Evolutionary conservation across 1,140 invertebrate genomes (phyloP).

Genomic region (Lithobius niger): DNA sequence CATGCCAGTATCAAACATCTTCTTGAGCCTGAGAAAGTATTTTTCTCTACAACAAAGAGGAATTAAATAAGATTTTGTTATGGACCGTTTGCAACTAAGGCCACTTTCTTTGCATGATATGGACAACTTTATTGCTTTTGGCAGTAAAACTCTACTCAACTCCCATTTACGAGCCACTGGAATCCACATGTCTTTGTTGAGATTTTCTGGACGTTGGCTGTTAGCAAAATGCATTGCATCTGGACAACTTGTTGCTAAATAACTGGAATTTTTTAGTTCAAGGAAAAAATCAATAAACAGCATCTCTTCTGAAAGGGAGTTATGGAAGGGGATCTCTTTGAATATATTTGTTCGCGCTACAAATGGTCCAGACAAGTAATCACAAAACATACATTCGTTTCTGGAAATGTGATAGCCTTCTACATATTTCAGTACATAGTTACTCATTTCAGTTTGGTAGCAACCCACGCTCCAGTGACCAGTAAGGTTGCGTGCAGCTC

Average conservation of each 20-base stretch:
- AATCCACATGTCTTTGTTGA: slow-evolving; percentile 12
- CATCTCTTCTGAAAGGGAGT: slow-evolving; percentile 13
- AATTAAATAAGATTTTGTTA: not conserved
- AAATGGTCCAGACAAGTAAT: slow-evolving; percentile 25
- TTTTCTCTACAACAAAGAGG: slow-evolving; percentile 20
- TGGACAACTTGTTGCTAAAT: slow-evolving; percentile 18
- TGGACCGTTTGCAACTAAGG: slow-evolving; percentile 14
- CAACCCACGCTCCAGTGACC: slow-evolving; percentile 28
- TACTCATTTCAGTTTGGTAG: slow-evolving; percentile 21
- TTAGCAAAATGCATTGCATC: slow-evolving; percentile 16
- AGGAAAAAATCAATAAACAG: slow-evolving; percentile 27
- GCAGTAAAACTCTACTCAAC: slow-evolving; percentile 12
- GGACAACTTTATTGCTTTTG: slow-evolving; percentile 3
- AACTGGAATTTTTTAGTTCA: slow-evolving; percentile 12
- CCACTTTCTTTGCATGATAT: slow-evolving; percentile 18
- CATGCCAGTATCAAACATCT: slow-evolving; percentile 9
- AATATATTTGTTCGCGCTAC: slow-evolving; percentile 17
- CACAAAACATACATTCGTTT: slow-evolving; percentile 28
- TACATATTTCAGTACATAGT: slow-evolving; percentile 21
- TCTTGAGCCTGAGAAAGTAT: slow-evolving; percentile 13
- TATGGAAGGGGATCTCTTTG: slow-evolving; percentile 16
- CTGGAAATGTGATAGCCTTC: slow-evolving; percentile 25
- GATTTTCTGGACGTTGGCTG: not conserved
- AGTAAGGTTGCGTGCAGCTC: slow-evolving; percentile 20
- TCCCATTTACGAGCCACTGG: slow-evolving; percentile 18